A percentile compares a stretch with the other conserved stretches of the same genome.
These are phyloP conservation scores for Narcine bancroftii DNA, from an alignment of 2,113 vertebrate species.

Conservation along the genomic window DNA sequence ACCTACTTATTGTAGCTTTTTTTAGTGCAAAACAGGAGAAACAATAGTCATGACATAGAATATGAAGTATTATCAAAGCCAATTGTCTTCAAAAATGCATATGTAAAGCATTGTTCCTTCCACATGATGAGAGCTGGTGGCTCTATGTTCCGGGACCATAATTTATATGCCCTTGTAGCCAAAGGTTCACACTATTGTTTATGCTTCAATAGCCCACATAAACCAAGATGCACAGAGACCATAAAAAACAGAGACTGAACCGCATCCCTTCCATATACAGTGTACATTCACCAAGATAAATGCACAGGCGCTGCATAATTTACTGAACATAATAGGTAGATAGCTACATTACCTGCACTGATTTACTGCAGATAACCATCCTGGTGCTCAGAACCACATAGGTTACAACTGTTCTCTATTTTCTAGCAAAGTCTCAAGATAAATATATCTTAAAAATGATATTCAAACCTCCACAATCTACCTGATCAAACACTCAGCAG, in stretches of 20 bases:
- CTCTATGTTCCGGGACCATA: not conserved
- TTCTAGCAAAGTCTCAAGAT: not conserved
- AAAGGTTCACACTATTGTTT: not conserved
- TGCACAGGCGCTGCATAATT: not conserved
- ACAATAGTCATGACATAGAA: conserved; percentile 11
- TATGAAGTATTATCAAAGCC: not conserved
- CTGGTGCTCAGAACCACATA: not conserved
- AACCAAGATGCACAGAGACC: not conserved
- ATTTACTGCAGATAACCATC: conserved; percentile 35
- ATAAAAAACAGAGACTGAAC: not conserved
- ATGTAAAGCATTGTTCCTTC: conserved; percentile 4
- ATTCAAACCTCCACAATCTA: conserved; percentile 9
- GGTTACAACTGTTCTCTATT: not conserved
- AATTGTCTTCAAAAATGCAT: conserved; percentile 7
- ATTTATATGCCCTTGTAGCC: not conserved
- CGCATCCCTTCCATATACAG: conserved; percentile 18
- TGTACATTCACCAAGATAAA: conserved; percentile 24
- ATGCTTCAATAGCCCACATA: conserved; percentile 14
- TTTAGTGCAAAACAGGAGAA: conserved; percentile 4
- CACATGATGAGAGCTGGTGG: not conserved
- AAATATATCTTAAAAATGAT: not conserved
- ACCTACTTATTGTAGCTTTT: conserved; percentile 8
- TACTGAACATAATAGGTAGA: not conserved
- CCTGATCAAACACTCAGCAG: conserved; percentile 14
- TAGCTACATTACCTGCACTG: not conserved